Evolutionary conservation across 1,140 invertebrate genomes (phyloP).

Genomic region (Whitmania pigra): DNA sequence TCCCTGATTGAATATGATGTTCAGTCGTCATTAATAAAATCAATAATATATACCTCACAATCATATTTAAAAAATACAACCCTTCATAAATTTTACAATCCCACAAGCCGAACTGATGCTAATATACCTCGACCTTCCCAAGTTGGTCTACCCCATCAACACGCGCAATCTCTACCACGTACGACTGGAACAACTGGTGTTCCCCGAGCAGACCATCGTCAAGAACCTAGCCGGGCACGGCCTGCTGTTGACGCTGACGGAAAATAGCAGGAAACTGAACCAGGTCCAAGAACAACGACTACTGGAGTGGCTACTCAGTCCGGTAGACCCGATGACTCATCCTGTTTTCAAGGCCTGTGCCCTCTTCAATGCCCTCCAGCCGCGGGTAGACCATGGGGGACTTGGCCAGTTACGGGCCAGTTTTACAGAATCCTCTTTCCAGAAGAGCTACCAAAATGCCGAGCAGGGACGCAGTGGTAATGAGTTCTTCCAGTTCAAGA

Average conservation of each 20-base stretch:
- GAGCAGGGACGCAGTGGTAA: too few species aligned
- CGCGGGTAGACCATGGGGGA: too few species aligned
- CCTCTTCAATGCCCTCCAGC: too few species aligned
- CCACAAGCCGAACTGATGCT: conserved; percentile 19
- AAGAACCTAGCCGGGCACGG: not conserved
- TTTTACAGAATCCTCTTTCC: too few species aligned
- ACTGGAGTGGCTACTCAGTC: too few species aligned
- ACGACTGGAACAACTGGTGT: conserved; percentile 16
- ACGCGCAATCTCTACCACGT: conserved; percentile 22
- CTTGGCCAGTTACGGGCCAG: too few species aligned
- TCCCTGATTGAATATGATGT: not conserved
- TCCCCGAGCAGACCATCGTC: conserved; percentile 17
- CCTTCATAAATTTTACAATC: not conserved
- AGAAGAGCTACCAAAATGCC: too few species aligned
- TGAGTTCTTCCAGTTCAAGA: too few species aligned
- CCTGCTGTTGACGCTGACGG: conserved; percentile 13
- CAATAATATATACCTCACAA: too few species aligned
- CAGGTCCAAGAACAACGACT: not conserved
- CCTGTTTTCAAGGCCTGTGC: too few species aligned
- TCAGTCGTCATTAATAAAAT: too few species aligned
- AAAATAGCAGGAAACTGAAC: conserved; percentile 8
- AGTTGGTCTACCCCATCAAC: conserved; percentile 15
- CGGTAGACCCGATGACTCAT: too few species aligned
- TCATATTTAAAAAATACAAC: not conserved
- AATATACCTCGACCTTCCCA: conserved; percentile 16